Conservation (phyloP, 1,140 invertebrate species). For the Protaetia brevitarsis region DNA sequence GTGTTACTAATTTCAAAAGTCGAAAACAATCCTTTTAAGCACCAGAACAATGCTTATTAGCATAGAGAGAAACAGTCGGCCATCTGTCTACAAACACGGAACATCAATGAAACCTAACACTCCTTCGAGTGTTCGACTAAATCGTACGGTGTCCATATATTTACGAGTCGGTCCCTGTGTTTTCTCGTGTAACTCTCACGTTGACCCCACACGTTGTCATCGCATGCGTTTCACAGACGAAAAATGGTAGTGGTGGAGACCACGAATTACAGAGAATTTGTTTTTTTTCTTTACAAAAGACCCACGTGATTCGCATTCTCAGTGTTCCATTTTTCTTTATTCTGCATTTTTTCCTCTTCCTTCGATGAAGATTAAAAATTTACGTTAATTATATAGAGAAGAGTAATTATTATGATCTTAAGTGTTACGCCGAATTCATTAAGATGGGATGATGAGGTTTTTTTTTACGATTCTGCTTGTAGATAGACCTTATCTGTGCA, state of each 20-base stretch:
- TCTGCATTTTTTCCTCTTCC: neutral
- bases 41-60: conserved; percentile 1
- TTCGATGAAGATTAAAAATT: neutral
- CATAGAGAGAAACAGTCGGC: conserved; percentile 7
- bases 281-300: neutral
- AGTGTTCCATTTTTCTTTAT: neutral
- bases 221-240: neutral
- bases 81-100: conserved; percentile 6
- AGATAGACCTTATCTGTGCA: too few species aligned
- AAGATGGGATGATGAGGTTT: neutral
- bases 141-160: neutral
- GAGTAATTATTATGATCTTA: neutral
- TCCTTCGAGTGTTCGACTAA: conserved; percentile 13
- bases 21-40: conserved; percentile 4
- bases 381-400: conserved; percentile 8
- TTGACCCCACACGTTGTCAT: conserved; percentile 11
- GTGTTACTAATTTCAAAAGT: conserved; percentile 16
- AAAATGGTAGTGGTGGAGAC: neutral
- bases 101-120: conserved; percentile 14
- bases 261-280: neutral
- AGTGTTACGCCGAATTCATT: neutral
- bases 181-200: conserved; percentile 14
- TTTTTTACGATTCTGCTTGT: too few species aligned
- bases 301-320: neutral
- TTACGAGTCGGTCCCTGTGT: neutral